These are phyloP conservation scores for Drosophila asahinai DNA, from an alignment of 1,140 invertebrate species.

Conservation along the genomic window DNA sequence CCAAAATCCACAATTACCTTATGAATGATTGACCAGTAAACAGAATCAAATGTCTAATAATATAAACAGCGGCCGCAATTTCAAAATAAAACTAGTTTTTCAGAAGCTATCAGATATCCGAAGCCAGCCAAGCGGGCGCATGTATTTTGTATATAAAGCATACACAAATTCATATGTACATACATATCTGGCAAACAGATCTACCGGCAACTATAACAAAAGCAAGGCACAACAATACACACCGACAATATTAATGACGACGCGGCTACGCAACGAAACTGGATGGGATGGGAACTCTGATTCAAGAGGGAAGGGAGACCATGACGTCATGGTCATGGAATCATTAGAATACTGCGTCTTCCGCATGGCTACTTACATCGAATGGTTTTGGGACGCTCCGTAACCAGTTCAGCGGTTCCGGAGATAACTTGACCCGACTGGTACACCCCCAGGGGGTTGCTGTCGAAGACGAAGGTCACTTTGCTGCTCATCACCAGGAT, in stretches of 20 bases:
- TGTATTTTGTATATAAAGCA: slow-evolving; percentile 29
- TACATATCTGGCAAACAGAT: slow-evolving; percentile 33
- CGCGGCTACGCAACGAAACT: slow-evolving; percentile 68
- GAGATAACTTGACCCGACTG: slow-evolving; percentile 86
- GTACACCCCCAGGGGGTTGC: slow-evolving; percentile 85
- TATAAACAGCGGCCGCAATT: slow-evolving; percentile 52
- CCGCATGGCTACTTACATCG: slow-evolving; percentile 72
- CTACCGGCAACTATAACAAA: slow-evolving; percentile 55
- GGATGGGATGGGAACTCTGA: slow-evolving; percentile 30
- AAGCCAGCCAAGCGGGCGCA: slow-evolving; percentile 46
- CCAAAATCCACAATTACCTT: slow-evolving; percentile 8
- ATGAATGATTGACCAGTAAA: slow-evolving; percentile 21
- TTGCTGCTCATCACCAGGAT: slow-evolving; percentile 71
- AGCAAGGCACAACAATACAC: slow-evolving; percentile 26
- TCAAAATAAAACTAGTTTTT: slow-evolving; percentile 73
- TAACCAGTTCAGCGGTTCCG: slow-evolving; percentile 85
- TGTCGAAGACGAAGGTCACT: slow-evolving; percentile 86
- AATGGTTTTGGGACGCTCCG: slow-evolving; percentile 86
- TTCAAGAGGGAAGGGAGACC: slow-evolving; percentile 18
- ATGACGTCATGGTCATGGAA: slow-evolving; percentile 66
- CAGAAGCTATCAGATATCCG: slow-evolving; percentile 58
- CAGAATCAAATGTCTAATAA: slow-evolving; percentile 37
- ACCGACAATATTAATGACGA: slow-evolving; percentile 58
- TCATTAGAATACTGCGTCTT: slow-evolving; percentile 52
- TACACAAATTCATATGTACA: background rate